Base-by-base conservation (phyloP, 1,140 invertebrate genomes). In the Platorchestia sp. region DNA sequence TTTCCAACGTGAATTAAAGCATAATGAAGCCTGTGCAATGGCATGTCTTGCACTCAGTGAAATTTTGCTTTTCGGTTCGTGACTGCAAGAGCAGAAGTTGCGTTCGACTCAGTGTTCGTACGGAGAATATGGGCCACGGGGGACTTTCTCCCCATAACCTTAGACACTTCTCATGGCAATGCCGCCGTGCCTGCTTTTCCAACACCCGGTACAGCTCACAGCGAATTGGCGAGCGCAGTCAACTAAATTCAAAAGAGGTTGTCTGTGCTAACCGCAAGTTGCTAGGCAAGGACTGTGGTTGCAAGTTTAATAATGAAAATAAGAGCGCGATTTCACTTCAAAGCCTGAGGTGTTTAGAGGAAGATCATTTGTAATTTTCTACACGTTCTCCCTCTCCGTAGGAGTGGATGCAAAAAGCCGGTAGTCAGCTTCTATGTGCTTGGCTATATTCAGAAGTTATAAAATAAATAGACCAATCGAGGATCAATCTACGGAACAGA, bases 131-230 rank as follows among this genome's bases (percentile, higher is more conserved):
- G 91, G 91, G 91, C 91, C 91, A 93, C 43, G 19, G 40, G 91
- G 45, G 45, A 93, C 91, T 93, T 93, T 93, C 91, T 45, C 91
- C 91, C 45, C 91, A 93, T 93, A 93, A 93, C 91, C 91, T 45
- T 93, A 93, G 45, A 44, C 19, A 47, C 91, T 93, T 45, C 91
- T 45, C 91, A 93, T 93, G 91, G 91, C 91, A 47, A 93, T 93
- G 43, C 45, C 87, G 87, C 43, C 87, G 41, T 89, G 87, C 87
- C 43, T 89, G 87, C 87, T 89, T 89, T 75, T 75, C 59, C 59
- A 75, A 75, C 59, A 75, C 59, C 59, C 59, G 27, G 27, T 27
- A 75, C 59, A 19, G 36, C 59, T 75, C 59, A 75, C 14, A 3
- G 27, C 1, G 27, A 75, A 75, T 36, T 22, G 36, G 59, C 36